Evolutionary conservation across 37 sponge, comb jelly and placozoan species (phyloP).

Genomic region (Bolinopsis microptera): DNA sequence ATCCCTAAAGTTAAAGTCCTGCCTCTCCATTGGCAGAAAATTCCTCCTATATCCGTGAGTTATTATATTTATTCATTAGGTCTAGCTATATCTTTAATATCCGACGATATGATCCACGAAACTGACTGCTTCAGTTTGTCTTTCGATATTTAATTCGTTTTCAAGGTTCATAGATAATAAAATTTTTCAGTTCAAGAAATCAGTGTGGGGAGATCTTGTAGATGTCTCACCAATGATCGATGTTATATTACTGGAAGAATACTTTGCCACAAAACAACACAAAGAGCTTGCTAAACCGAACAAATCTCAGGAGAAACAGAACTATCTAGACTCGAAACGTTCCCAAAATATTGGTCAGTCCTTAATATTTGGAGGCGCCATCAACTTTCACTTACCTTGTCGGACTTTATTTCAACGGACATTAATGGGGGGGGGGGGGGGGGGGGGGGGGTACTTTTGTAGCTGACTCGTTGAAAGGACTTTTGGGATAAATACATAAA

Average conservation of each 20-base stretch:
- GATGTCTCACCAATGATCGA: conserved; percentile 39
- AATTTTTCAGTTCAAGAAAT: conserved; percentile 50
- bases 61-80: no score
- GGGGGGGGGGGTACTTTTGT: no score
- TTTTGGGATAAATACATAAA: no score
- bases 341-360: conserved; percentile 36
- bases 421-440: no score
- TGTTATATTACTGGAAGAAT: conserved; percentile 15
- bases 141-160: no score
- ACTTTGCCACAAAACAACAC: conserved; percentile 15
- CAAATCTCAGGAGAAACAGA: conserved; percentile 44
- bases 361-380: neutral
- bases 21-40: conserved; percentile 25
- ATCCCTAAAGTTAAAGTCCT: conserved; percentile 41
- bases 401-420: no score
- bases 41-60: conserved; percentile 35
- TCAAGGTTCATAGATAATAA: no score
- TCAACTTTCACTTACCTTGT: no score
- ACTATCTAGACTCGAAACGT: neutral
- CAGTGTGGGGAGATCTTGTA: conserved; percentile 13
- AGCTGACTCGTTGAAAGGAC: no score
- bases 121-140: no score
- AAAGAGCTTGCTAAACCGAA: neutral
- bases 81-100: no score
- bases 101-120: no score